These are phyloP conservation scores for Drosophila jambulina DNA, from an alignment of 1,140 invertebrate genomes.

Conservation along the genomic window DNA sequence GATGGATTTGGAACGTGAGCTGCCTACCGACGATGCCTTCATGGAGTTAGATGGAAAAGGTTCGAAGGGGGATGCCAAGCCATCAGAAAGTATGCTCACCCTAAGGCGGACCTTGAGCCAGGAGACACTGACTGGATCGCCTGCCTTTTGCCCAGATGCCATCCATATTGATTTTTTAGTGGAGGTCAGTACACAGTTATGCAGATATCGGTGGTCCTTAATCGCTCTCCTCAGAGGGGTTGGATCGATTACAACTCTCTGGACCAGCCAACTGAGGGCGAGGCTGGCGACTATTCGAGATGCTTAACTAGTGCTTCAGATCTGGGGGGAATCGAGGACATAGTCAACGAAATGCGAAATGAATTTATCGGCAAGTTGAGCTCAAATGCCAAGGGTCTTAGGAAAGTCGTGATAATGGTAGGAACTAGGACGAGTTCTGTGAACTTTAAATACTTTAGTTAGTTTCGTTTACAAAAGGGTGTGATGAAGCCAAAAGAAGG, in stretches of 20 bases:
- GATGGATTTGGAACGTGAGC: conserved; percentile 27
- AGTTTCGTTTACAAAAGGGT: conserved; percentile 23
- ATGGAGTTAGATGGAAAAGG: not conserved
- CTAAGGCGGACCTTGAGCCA: conserved; percentile 3
- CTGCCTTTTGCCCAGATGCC: conserved; percentile 12
- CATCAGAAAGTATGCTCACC: conserved; percentile 26
- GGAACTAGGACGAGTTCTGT: not conserved
- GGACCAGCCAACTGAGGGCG: not conserved
- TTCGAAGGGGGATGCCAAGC: not conserved
- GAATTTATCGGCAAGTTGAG: conserved; percentile 15
- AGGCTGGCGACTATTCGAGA: not conserved
- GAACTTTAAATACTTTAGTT: no score
- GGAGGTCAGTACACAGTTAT: conserved; percentile 20
- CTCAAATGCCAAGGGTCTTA: conserved; percentile 14
- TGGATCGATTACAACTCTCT: conserved; percentile 24
- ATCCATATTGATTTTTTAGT: conserved; percentile 27
- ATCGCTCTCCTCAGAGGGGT: conserved; percentile 17
- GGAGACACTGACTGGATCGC: not conserved
- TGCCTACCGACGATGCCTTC: conserved; percentile 8
- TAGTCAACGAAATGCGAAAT: conserved; percentile 33
- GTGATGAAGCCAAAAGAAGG: not conserved
- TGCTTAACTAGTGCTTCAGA: not conserved
- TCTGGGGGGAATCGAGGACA: not conserved
- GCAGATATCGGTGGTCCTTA: not conserved
- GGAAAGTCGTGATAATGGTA: conserved; percentile 32